Evolutionary conservation across 2,113 vertebrate species (phyloP), one percentile per base, ranked within the genome.

Genomic region (Alaudala cheleensis): DNA sequence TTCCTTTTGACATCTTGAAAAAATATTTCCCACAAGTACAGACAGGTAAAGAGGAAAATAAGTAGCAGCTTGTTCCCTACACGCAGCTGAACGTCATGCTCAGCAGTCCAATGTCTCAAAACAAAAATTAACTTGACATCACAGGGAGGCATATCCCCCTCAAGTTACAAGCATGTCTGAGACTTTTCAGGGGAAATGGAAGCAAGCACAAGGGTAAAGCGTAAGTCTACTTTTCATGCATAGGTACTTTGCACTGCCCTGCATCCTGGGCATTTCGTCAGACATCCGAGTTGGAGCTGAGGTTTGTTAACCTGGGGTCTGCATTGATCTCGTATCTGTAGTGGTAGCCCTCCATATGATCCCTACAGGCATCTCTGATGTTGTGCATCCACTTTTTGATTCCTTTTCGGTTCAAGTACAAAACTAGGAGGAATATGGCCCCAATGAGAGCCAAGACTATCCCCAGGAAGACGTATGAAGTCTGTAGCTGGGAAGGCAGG

Each of bases 281-380:
- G 95, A 99, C 99, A 54, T 99, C 99, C 0, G 99, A 99, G 95
- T 99, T 99, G 94, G 99, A 98, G 96, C 99, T 99, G 93, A 99
- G 98, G 97, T 99, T 99, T 96, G 99, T 99, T 93, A 99, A 94
- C 74, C 99, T 98, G 37, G 99, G 99, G 97, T 99, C 99, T 18
- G 99, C 98, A 74, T 99, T 99, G 91, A 99, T 99, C 98, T 99
- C 99, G 0, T 99, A 99, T 97, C 99, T 98, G 98, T 99, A 99
- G 97, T 99, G 99, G 97, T 99, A 99, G 17, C 99, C 99, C 95
- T 99, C 99, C 99, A 99, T 99, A 96, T 99, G 99, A 98, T 99
- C 99, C 97, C 99, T 98, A 97, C 99, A 99, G 66, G 99, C 99
- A 64, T 99, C 99, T 96, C 99, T 97, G 96, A 99, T 99, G 97